Evolutionary conservation across 1,140 invertebrate species (phyloP).

Genomic region (Aphelinus certus): DNA sequence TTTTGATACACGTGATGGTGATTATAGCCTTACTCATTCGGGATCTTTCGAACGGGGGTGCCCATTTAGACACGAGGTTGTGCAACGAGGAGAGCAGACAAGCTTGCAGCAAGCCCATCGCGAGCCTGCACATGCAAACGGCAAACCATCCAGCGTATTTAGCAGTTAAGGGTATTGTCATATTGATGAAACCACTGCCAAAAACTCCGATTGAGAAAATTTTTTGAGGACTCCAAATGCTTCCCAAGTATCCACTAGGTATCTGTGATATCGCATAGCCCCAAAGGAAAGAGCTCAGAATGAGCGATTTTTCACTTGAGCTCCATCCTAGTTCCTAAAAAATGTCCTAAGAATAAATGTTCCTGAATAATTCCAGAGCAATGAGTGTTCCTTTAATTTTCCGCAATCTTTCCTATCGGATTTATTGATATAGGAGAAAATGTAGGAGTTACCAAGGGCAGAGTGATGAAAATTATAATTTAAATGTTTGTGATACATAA

Average conservation of each 20-base stretch:
- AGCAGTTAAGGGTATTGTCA: constrained; percentile 53
- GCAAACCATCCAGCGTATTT: constrained; percentile 60
- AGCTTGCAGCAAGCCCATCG: constrained; percentile 73
- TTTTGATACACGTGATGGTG: too few species aligned
- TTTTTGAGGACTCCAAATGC: constrained; percentile 66
- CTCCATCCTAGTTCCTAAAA: constrained; percentile 68
- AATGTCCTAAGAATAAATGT: background rate
- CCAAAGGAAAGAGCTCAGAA: constrained; percentile 77
- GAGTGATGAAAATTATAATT: too few species aligned
- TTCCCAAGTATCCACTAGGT: constrained; percentile 68
- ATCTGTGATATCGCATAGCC: constrained; percentile 73
- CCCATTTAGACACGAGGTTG: constrained; percentile 72
- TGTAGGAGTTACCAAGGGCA: too few species aligned
- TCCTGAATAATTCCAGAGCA: too few species aligned
- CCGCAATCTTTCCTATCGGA: too few species aligned
- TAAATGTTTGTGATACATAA: background rate
- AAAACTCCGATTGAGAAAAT: constrained; percentile 71
- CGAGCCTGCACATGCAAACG: constrained; percentile 67
- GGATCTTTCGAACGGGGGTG: constrained; percentile 59
- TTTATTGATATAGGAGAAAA: background rate
- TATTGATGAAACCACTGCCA: constrained; percentile 68
- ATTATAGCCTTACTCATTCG: constrained; percentile 52
- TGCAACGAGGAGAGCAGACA: constrained; percentile 73
- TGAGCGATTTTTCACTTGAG: constrained; percentile 65
- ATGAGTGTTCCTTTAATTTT: too few species aligned